Evolutionary conservation across 2,113 vertebrate genomes (phyloP), one percentile per base, ranked within the genome.

Genomic region (Prunella himalayana): DNA sequence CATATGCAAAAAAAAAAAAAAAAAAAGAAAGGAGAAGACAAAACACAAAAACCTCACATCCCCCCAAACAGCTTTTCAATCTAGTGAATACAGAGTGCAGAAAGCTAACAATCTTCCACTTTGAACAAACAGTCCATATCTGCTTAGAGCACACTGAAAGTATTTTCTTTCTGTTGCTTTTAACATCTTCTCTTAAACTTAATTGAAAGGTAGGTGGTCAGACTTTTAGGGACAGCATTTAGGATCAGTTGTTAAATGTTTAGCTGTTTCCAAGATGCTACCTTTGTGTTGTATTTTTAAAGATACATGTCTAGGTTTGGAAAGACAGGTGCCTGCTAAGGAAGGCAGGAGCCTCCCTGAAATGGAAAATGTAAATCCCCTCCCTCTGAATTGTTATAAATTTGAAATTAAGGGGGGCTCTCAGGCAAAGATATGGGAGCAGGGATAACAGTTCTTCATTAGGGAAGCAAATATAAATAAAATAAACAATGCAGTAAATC

Each of bases 1-100:
- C 20, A 9, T 33, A 30, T 1, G 2, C 8, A 3, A 5, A 15
- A 7, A 9, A 41, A n/a, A 13, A 6, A 35, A 33, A 7, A 18
- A 22, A n/a, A 19, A 8, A 30, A 41, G 23, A 1, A 7, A 7
- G 22, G 31, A 19, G 0, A 5, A 3, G 2, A 19, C 3, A 49
- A 42, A 54, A 15, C 21, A 49, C 25, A 50, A 11, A 41, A 47
- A 7, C 11, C 7, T 54, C 18, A 33, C 17, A 63, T 4, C 7
- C 9, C 15, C 24, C 17, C 5, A 10, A 70, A 10, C 0, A 5
- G 2, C 6, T 18, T 59, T 19, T 47, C 42, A 27, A 4, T 14
- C 25, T 59, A 42, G 3, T 50, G 47, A 37, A 44, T 41, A 6
- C 7, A 28, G 12, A 30, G 20, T 64, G 31, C 7, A 75, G 61